Evolutionary conservation across 2,797 vertebrate genomes (phyloP).

Genomic region (Cuniculus paca): DNA sequence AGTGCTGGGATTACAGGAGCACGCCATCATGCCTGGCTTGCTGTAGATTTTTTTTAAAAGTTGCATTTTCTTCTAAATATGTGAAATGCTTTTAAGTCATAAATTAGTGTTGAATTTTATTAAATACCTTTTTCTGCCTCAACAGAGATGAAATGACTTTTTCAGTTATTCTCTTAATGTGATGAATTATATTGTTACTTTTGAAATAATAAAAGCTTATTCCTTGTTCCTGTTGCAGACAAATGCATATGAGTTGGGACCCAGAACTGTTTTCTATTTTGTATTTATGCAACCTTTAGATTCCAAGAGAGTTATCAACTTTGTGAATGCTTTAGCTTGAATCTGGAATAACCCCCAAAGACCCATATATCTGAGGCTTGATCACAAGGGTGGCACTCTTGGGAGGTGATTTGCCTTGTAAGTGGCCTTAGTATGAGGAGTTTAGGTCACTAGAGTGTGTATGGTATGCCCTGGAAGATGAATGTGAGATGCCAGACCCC

Average conservation of each 20-base stretch:
- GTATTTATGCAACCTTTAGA: background rate
- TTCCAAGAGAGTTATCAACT: background rate
- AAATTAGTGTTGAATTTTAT: slow-evolving; percentile 20
- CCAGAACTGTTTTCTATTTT: background rate
- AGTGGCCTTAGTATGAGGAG: background rate
- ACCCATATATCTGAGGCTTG: background rate
- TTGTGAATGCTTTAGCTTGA: background rate
- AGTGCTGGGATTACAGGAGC: too few relatives aligned
- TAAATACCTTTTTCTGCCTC: background rate
- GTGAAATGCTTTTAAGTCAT: slow-evolving; percentile 29
- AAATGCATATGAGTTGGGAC: background rate
- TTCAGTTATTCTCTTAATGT: slow-evolving; percentile 14
- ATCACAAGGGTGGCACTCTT: background rate
- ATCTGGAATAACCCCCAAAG: background rate
- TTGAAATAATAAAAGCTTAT: background rate
- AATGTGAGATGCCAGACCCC: background rate
- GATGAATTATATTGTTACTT: slow-evolving; percentile 1
- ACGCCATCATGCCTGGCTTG: too few relatives aligned
- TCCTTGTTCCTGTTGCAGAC: background rate
- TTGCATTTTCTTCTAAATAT: slow-evolving; percentile 19
- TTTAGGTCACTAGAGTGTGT: background rate
- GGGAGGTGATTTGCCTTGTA: background rate
- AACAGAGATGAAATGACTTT: slow-evolving; percentile 14
- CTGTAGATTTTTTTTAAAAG: background rate
- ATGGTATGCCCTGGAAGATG: background rate